Base-by-base conservation (phyloP, 64 coral and sea anemone genomes). In the Montipora efflorescens region DNA sequence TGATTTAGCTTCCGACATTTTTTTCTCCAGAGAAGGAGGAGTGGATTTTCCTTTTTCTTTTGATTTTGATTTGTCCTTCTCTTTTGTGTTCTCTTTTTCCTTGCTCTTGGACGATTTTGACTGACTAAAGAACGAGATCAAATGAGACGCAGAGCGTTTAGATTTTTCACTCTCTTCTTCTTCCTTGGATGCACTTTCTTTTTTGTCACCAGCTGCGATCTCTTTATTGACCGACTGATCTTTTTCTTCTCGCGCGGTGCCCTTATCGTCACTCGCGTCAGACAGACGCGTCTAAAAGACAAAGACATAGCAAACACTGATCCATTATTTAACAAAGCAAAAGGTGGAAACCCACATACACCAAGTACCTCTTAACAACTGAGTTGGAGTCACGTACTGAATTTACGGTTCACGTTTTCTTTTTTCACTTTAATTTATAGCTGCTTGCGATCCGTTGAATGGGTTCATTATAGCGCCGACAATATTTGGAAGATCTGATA, bases 21-120 rank as follows among this genome's bases (percentile, higher is more conserved):
- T 44, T 11, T 86, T 86, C 8, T 43, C 82, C 46, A 16, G 81
- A 15, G 36, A 36, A 36, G 82, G 82, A 22, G 82, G 82, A 22
- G 82, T 86, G 11, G 82, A 67, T 16, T 66, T 67, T 9, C 82
- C 82, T n/a, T 86, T 86, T n/a, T 86, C 82, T 86, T 86, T 86
- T 3, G 82, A 47, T 71, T 86, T 86, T 2, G 64, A 12, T 86
- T 71, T 86, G 4, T 86, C 82, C 71, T 86, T 86, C 22, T 82
- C 80, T 19, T 82, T 82, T 72, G 28, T 46, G 57, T 84, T 59
- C 61, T 82, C 79, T 44, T 82, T 84, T 47, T 84, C 81, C 15
- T 71, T 86, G 44, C 51, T 86, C 47, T 86, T 86, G 1, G 82
- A 72, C 8, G 79, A 82, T 12, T 82, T 82, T 82, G 79, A 82